phyloP scores from a whole-genome alignment of 2,113 vertebrate species.

The Furnarius figulus region DNA sequence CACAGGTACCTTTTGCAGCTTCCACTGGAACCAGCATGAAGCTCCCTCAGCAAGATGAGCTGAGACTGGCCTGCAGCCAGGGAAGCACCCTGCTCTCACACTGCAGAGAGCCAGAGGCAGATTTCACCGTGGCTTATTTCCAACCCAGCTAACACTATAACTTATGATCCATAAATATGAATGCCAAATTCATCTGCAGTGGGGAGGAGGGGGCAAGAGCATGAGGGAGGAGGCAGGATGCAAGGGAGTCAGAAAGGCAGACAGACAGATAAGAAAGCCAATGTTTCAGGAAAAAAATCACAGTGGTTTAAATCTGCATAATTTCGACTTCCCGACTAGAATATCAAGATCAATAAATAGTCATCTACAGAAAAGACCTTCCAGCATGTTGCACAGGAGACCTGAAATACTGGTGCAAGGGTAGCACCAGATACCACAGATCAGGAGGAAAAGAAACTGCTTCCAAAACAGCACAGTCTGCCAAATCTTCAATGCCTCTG shows the following conservation, averaged over 20 bases:
- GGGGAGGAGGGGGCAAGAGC: not conserved
- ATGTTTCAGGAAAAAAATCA: not conserved
- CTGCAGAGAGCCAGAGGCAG: not conserved
- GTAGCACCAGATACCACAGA: not conserved
- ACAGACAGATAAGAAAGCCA: not conserved
- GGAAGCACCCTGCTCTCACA: not conserved
- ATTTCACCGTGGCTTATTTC: not conserved
- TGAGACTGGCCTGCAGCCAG: not conserved
- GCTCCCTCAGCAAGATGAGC: not conserved
- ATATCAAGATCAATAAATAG: accelerated
- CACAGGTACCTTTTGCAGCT: not conserved
- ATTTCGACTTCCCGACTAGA: accelerated
- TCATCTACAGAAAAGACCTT: not conserved
- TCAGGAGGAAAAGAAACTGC: not conserved
- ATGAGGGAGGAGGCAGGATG: not conserved
- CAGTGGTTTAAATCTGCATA: not conserved
- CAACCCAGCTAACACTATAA: not conserved
- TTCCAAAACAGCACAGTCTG: accelerated
- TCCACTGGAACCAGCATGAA: not conserved
- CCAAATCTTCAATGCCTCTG: not conserved
- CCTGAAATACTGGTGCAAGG: not conserved
- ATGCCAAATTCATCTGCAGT: not conserved
- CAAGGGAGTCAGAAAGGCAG: not conserved
- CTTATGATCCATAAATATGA: not conserved
- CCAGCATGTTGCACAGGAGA: accelerated